Percentiles rank a stretch among this genome's conserved stretches.
Conservation (phyloP, 2,113 vertebrate genomes). For the Fregetta grallaria region DNA sequence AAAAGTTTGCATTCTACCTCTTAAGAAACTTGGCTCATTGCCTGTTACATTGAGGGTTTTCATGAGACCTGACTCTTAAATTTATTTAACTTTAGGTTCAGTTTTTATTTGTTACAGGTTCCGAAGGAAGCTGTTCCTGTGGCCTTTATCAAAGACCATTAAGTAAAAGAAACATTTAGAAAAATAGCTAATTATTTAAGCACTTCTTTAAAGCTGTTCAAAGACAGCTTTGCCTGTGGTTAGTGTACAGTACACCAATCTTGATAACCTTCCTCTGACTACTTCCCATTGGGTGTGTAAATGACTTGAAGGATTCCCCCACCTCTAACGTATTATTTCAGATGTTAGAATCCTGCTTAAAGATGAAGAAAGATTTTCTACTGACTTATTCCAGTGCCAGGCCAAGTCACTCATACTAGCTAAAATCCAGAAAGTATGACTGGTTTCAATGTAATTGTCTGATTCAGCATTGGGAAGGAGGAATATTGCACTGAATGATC, state of each 20-base stretch:
- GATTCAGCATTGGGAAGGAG: background rate
- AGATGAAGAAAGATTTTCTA: background rate
- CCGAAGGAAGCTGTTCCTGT: background rate
- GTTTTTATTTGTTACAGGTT: background rate
- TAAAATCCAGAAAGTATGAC: background rate
- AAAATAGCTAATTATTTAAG: background rate
- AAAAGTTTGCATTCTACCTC: background rate
- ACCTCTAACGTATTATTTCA: background rate
- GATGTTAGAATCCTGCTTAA: background rate
- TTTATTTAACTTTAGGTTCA: background rate
- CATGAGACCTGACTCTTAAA: background rate
- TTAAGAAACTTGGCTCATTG: background rate
- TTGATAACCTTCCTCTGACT: background rate
- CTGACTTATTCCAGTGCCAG: background rate
- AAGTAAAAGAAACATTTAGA: background rate
- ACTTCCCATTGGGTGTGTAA: background rate
- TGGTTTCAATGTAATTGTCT: background rate
- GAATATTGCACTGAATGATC: background rate
- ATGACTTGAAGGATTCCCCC: background rate
- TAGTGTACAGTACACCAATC: background rate
- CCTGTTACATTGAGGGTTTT: background rate
- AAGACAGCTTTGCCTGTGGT: background rate
- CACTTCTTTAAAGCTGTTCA: background rate
- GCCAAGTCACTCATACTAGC: background rate
- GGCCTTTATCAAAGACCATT: background rate